Evolutionary conservation across 2,113 vertebrate genomes (phyloP), one percentile per base, ranked within the genome.

Genomic region (Podarcis muralis): DNA sequence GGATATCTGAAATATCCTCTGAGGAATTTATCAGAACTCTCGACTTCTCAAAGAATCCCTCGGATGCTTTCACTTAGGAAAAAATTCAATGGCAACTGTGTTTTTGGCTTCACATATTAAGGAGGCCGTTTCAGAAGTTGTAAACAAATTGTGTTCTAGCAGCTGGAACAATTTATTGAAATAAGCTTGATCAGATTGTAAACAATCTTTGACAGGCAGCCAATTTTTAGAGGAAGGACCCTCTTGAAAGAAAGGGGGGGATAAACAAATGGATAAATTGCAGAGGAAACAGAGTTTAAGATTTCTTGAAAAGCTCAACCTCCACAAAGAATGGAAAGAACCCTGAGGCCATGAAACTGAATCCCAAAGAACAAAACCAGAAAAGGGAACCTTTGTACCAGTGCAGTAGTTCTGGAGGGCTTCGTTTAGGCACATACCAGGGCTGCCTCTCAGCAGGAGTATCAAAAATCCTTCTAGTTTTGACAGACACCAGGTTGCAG

Each of bases 391-490:
- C 90, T 95, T 93, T 94, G 91, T 95, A 91, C 87, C 91, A 93
- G 91, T 94, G 72, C 6, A 43, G 43, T 93, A 92, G 91, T 94
- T 94, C 87, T 88, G 91, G 93, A 95, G 93, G 72, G 72, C 93
- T 87, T 92, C 92, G 92, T 96, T 89, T 95, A 94, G 91, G 94
- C 94, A 27, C 85, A 89, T 83, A 86, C 89, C 83, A 91, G 90
- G 90, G 93, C 91, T 91, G 86, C 93, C 91, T 90, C 92, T 94
- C 91, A 94, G 93, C 92, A 95, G 91, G 94, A 95, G 91, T 94
- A 94, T 93, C 90, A 93, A 93, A 94, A 91, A 90, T 2, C 88
- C 91, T 94, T 89, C 92, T 95, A 93, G 93, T 95, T 86, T 82
- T 82, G 92, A 92, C 93, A 95, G 95, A 95, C 91, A 87, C 86